These are phyloP conservation scores for Entosphenus tridentatus DNA, from an alignment of 2,113 vertebrate genomes.

Conservation along the genomic window DNA sequence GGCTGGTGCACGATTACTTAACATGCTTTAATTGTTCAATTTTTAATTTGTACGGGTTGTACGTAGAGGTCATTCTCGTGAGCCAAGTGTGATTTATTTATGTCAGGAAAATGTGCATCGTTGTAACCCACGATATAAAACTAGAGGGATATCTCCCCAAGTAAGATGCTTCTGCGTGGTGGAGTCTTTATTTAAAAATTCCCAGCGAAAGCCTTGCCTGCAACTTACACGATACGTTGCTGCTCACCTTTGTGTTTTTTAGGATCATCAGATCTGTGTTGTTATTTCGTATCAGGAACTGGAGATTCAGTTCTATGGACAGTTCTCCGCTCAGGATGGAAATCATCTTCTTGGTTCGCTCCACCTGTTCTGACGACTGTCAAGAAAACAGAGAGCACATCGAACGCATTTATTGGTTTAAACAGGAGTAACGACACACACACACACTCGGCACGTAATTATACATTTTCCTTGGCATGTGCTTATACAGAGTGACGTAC, in stretches of 20 bases:
- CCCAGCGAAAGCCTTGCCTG: neutral
- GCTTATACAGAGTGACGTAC: slow-evolving; percentile 24
- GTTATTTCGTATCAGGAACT: slow-evolving; percentile 97
- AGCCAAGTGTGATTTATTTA: too few relatives aligned
- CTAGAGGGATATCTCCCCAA: too few relatives aligned
- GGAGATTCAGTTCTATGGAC: slow-evolving; percentile 88
- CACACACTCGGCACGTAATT: too few relatives aligned
- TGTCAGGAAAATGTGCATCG: too few relatives aligned
- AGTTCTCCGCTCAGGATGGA: slow-evolving; percentile 97
- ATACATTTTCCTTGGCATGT: neutral
- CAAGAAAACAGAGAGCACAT: slow-evolving; percentile 13
- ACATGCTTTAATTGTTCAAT: too few relatives aligned
- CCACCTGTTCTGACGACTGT: slow-evolving; percentile 74
- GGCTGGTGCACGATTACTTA: too few relatives aligned
- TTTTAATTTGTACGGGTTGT: too few relatives aligned
- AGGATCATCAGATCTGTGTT: slow-evolving; percentile 98
- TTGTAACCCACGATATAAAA: too few relatives aligned
- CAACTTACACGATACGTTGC: neutral
- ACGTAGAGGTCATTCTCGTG: too few relatives aligned
- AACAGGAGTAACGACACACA: too few relatives aligned
- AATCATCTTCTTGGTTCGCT: slow-evolving; percentile 98
- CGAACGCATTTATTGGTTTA: too few relatives aligned
- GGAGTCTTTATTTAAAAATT: neutral
- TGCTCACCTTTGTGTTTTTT: slow-evolving; percentile 86
- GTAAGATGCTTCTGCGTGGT: too few relatives aligned